These are phyloP conservation scores for Tetragnatha versicolor DNA, from an alignment of 1,140 invertebrate genomes.

Conservation along the genomic window DNA sequence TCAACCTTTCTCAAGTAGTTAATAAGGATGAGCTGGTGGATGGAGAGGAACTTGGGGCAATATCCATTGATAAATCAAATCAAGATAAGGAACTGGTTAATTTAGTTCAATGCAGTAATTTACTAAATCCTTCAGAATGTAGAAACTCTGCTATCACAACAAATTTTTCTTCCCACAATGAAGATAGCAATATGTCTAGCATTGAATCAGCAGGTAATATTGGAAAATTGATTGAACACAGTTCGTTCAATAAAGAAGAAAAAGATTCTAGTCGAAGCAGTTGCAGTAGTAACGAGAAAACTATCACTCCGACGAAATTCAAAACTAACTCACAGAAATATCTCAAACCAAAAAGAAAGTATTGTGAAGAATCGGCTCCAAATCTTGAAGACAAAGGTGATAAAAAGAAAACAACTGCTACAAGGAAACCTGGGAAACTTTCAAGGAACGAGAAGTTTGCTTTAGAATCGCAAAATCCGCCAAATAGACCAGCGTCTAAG, in stretches of 20 bases:
- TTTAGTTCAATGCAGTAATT: no score
- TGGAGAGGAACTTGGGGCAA: slow-evolving; percentile 57
- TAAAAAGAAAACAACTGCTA: neutral
- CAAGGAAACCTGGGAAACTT: no score
- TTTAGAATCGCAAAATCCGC: no score
- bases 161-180: no score
- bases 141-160: no score
- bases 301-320: neutral
- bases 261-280: neutral
- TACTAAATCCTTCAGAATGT: no score
- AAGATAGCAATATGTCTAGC: no score
- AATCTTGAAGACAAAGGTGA: neutral
- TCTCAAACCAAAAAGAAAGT: neutral
- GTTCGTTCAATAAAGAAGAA: neutral
- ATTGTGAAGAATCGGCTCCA: no score
- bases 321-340: neutral
- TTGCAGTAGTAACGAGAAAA: neutral
- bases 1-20: slow-evolving; percentile 10
- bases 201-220: neutral
- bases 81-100: no score
- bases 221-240: neutral
- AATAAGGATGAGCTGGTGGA: slow-evolving; percentile 41
- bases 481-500: neutral
- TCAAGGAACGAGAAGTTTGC: no score
- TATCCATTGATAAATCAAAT: neutral